These are phyloP conservation scores for Sarcophaga peregrina DNA, from an alignment of 1,140 invertebrate species.

Conservation along the genomic window DNA sequence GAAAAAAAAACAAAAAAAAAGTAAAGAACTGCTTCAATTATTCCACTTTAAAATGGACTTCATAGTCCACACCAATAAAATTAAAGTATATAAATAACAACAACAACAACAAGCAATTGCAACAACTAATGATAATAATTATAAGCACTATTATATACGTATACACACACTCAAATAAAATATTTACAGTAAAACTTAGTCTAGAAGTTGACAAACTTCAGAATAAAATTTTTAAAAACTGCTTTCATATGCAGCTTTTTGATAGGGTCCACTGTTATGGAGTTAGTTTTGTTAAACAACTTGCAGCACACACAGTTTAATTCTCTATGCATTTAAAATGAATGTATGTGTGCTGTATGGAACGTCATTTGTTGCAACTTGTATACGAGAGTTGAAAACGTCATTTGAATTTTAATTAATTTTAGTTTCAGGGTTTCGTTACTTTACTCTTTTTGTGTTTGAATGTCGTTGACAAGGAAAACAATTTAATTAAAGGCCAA, in stretches of 20 bases:
- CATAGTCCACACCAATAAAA: constrained; percentile 1
- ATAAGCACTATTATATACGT: background rate
- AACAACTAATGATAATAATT: background rate
- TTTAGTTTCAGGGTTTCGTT: background rate
- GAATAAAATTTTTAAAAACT: too few species aligned
- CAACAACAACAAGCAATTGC: background rate
- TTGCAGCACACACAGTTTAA: too few species aligned
- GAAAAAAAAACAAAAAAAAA: too few species aligned
- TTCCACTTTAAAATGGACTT: constrained; percentile 24
- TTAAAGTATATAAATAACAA: background rate
- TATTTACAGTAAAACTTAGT: too few species aligned
- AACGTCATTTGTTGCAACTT: background rate
- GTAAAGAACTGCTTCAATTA: background rate
- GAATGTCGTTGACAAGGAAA: background rate
- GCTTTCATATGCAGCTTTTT: too few species aligned
- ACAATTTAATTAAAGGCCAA: constrained; percentile 23
- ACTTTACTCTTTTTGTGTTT: too few species aligned
- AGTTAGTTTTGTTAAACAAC: too few species aligned
- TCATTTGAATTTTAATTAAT: constrained; percentile 12
- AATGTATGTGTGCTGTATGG: too few species aligned
- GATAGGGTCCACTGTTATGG: too few species aligned
- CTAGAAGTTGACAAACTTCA: too few species aligned
- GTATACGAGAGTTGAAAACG: background rate
- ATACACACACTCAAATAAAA: background rate
- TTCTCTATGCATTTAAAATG: too few species aligned